Evolutionary conservation across 2,888 invertebrate species (phyloP).

Genomic region (Sipunculus nudus): DNA sequence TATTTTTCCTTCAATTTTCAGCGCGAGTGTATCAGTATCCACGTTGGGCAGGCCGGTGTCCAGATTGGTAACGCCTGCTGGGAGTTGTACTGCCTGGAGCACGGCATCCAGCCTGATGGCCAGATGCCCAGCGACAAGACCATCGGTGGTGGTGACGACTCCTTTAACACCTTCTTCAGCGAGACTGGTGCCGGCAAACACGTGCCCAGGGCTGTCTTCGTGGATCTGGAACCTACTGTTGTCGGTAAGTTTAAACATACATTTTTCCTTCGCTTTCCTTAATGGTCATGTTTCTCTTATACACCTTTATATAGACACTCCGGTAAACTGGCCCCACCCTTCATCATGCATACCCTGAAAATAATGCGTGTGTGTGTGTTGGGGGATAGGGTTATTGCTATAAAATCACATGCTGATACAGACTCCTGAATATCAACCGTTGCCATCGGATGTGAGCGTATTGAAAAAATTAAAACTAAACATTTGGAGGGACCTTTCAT

Average conservation of each 20-base stretch:
- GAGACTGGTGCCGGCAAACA: conserved; percentile 97
- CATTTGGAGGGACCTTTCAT: too few species aligned
- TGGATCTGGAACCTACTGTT: conserved; percentile 95
- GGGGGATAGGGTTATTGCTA: too few species aligned
- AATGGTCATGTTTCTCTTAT: too few species aligned
- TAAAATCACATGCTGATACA: too few species aligned
- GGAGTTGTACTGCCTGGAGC: conserved; percentile 71
- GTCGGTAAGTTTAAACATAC: conserved; percentile 68
- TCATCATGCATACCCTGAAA: too few species aligned
- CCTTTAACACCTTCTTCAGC: conserved; percentile 81
- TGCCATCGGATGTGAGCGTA: too few species aligned
- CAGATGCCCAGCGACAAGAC: conserved; percentile 83
- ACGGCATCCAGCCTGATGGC: conserved; percentile 70
- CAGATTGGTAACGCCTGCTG: conserved; percentile 72
- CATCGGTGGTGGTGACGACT: conserved; percentile 77
- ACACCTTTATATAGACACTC: too few species aligned
- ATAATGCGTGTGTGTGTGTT: too few species aligned
- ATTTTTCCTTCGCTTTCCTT: not conserved
- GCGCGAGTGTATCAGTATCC: conserved; percentile 69
- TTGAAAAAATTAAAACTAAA: too few species aligned
- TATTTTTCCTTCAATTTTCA: conserved; percentile 75
- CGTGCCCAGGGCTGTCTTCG: conserved; percentile 90
- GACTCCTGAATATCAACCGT: too few species aligned
- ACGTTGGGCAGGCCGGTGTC: conserved; percentile 69
- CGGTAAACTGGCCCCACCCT: too few species aligned